Conservation (phyloP, 2,797 vertebrate genomes). For the Hippopotamyrus pictus region DNA sequence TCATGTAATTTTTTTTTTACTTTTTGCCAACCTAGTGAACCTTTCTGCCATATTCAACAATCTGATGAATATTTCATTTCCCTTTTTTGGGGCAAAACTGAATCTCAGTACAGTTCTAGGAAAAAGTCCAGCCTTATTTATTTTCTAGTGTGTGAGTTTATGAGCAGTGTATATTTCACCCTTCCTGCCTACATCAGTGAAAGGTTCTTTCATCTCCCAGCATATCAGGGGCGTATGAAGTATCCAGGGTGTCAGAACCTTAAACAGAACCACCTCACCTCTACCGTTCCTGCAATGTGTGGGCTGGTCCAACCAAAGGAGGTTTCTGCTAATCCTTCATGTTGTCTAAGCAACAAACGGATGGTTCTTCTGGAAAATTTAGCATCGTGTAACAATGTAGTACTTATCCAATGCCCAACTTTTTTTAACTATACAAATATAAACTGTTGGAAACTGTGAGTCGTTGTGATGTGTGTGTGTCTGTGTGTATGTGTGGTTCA, state of each 20-base stretch:
- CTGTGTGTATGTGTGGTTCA: neutral
- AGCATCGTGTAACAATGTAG: neutral
- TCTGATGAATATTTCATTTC: neutral
- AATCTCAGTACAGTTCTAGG: neutral
- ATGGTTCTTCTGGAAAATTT: neutral
- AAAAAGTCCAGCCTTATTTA: neutral
- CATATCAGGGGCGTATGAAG: neutral
- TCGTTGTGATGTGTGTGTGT: neutral
- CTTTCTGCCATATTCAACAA: neutral
- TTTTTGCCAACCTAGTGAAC: neutral
- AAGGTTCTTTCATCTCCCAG: neutral
- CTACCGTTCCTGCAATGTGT: neutral
- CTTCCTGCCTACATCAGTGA: neutral
- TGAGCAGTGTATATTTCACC: neutral
- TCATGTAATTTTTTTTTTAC: neutral
- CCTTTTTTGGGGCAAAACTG: neutral
- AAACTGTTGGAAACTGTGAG: neutral
- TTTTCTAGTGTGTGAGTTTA: neutral
- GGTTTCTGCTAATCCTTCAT: neutral
- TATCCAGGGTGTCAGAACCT: neutral
- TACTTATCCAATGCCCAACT: neutral
- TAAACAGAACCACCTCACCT: neutral
- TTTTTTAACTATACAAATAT: neutral
- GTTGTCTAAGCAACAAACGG: neutral
- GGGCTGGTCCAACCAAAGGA: neutral